These are phyloP conservation scores for Calcarius lapponicus DNA, from an alignment of 2,797 vertebrate species.

Conservation along the genomic window DNA sequence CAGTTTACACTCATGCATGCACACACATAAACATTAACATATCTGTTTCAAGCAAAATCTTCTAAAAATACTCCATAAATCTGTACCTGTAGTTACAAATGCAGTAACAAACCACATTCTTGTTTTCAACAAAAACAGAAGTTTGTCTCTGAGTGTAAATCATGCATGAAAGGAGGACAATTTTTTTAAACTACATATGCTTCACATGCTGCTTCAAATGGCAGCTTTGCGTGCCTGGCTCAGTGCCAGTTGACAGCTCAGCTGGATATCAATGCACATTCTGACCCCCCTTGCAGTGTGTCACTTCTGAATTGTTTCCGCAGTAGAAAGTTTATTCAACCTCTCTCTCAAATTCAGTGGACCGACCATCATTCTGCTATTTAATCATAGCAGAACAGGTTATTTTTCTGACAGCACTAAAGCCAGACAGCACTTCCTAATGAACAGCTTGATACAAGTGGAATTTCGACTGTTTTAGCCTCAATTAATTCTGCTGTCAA, in stretches of 20 bases:
- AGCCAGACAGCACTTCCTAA: constrained; percentile 86
- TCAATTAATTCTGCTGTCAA: constrained; percentile 97
- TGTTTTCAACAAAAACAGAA: constrained; percentile 56
- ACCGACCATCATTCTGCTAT: constrained; percentile 85
- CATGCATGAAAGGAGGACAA: constrained; percentile 81
- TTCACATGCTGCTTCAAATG: constrained; percentile 82
- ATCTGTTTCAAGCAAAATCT: constrained; percentile 18
- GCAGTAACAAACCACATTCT: constrained; percentile 6
- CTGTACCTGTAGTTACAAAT: constrained; percentile 34
- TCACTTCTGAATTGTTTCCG: constrained; percentile 92
- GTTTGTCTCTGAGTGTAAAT: constrained; percentile 73
- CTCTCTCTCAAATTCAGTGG: constrained; percentile 86
- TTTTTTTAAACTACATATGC: constrained; percentile 80
- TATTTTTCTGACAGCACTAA: constrained; percentile 92
- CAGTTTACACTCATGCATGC: not conserved
- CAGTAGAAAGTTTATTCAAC: constrained; percentile 97
- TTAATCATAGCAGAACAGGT: constrained; percentile 85
- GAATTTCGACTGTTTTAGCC: constrained; percentile 91
- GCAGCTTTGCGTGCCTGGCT: constrained; percentile 90
- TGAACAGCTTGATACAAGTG: constrained; percentile 89
- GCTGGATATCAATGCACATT: constrained; percentile 91
- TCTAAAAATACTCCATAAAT: not conserved
- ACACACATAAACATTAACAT: not conserved
- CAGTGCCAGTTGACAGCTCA: constrained; percentile 91
- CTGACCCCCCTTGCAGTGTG: constrained; percentile 84